phyloP scores from a whole-genome alignment of 2,888 invertebrate genomes.

The Mamestra brassicae region DNA sequence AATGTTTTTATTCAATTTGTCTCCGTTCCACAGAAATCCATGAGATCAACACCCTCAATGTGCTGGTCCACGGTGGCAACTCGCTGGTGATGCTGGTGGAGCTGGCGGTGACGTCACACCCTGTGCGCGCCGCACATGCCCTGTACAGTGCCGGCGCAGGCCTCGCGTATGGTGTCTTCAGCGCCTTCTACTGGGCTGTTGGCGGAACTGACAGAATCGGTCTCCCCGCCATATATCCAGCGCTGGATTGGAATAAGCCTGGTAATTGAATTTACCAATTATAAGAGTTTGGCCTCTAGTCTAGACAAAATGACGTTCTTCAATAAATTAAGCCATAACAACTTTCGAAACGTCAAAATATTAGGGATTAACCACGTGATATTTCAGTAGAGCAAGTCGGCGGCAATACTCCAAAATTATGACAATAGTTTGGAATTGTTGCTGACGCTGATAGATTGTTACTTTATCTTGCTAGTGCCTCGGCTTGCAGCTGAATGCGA shows the following conservation, averaged over 20 bases:
- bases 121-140: constrained; percentile 92
- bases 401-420: too few relatives aligned
- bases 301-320: background rate
- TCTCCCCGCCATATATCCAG: constrained; percentile 93
- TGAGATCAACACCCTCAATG: constrained; percentile 92
- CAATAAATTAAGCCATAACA: background rate
- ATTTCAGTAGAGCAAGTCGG: too few relatives aligned
- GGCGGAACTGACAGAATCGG: constrained; percentile 90
- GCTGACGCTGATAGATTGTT: background rate
- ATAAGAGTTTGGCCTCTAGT: too few relatives aligned
- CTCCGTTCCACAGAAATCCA: constrained; percentile 88
- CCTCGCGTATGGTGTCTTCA: constrained; percentile 87
- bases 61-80: constrained; percentile 94
- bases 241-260: constrained; percentile 94
- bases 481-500: background rate
- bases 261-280: constrained; percentile 67
- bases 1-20: too few relatives aligned
- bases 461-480: too few relatives aligned
- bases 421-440: too few relatives aligned
- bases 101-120: constrained; percentile 93
- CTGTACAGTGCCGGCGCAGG: constrained; percentile 92
- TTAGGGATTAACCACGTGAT: background rate
- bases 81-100: constrained; percentile 94
- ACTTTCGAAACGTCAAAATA: background rate
- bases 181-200: constrained; percentile 86